Evolutionary conservation across 2,888 invertebrate species (phyloP), one percentile per base, ranked within the genome.

Genomic region (Oligia fasciuncula): DNA sequence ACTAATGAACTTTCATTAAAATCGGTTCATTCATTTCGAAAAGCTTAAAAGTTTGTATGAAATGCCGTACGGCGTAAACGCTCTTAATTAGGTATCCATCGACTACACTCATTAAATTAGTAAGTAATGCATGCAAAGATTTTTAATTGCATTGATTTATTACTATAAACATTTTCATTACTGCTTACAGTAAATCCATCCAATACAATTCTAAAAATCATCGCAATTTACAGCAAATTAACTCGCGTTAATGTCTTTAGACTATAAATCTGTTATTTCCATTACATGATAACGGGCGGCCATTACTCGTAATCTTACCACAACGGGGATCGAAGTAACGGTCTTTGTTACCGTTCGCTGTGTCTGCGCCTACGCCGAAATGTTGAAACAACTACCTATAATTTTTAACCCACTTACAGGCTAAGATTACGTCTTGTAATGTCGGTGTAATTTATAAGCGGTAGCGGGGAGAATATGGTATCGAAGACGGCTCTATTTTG

Each of bases 331-430:
- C 82, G 86, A 89, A 88, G 79, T 93, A 92, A 92, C 93, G 91
- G 92, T 91, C 85, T 81, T 68, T 74, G 91, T 90, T 94, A 93
- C 94, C 93, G 94, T 94, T 94, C 84, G 85, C 87, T 86, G 85
- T 73, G 80, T 81, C 85, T 84, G 85, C 86, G 82, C 75, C 29
- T 62, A 79, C 83, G 87, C 89, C 91, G 87, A 91, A 93, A 91
- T 95, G 93, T 93, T 90, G 94, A 95, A 95, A 95, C 91, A 87
- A 91, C 66, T 76, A 76, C 83, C 90, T 89, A 90, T 91, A 91
- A 93, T 93, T 93, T 93, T 88, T 92, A 93, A 93, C 94, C 94
- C 87, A 94, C 85, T 91, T 93, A 90, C 88, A 3, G 89, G 88
- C 87, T 90, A 85, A 87, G 90, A 93, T 95, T 94, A 94, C 94